Percentiles rank a stretch among this genome's conserved stretches.
phyloP scores from a whole-genome alignment of 2,888 invertebrate species.

The Limnephilus rhombicus region DNA sequence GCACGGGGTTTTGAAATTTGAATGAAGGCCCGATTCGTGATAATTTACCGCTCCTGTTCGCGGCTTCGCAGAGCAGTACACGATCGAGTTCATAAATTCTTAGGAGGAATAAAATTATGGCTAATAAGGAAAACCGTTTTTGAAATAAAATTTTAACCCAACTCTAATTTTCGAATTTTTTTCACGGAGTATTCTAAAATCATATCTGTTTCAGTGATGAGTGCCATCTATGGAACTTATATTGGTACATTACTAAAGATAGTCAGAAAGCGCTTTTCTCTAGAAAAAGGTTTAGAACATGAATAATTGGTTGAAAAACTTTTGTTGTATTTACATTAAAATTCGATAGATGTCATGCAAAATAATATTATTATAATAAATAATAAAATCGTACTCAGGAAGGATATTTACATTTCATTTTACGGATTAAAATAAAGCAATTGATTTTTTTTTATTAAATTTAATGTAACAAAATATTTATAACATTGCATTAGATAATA shows the following conservation, averaged over 20 bases:
- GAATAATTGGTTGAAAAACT: neutral
- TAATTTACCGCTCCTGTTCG: too few relatives aligned
- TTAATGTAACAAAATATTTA: neutral
- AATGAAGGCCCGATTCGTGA: too few relatives aligned
- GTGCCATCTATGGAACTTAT: neutral
- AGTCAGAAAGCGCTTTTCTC: neutral
- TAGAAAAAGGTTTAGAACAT: neutral
- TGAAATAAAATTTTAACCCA: neutral
- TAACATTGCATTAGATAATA: constrained; percentile 33
- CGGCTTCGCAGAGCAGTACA: too few relatives aligned
- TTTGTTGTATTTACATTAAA: neutral
- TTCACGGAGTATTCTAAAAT: too few relatives aligned
- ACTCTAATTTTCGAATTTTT: neutral
- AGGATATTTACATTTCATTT: neutral
- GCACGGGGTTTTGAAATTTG: too few relatives aligned
- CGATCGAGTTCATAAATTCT: too few relatives aligned
- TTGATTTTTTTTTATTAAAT: neutral
- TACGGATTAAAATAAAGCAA: neutral
- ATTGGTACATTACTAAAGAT: neutral
- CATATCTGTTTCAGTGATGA: neutral
- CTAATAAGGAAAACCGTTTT: too few relatives aligned
- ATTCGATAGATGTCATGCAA: neutral
- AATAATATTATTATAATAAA: neutral
- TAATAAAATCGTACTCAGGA: neutral
- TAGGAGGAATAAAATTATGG: too few relatives aligned